Conservation (phyloP, 2,888 invertebrate genomes). For the Callyntrura guangdongensis region DNA sequence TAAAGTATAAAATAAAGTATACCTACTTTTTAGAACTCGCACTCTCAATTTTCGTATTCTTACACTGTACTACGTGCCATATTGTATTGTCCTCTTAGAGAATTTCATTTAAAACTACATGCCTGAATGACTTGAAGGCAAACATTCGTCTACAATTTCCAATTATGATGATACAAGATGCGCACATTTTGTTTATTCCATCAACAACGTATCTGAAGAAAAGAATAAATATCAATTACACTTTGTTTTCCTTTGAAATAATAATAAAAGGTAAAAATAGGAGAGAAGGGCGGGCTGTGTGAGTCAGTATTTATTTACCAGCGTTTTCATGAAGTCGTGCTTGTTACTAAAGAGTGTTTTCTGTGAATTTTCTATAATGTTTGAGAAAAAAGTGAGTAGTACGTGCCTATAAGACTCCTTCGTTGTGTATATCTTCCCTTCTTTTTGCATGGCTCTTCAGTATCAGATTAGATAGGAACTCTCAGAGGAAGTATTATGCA, state of each 20-base stretch:
- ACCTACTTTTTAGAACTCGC: neutral
- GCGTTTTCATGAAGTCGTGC: neutral
- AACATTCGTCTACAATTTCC: neutral
- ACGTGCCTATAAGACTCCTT: neutral
- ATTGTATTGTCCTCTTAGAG: neutral
- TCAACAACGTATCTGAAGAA: neutral
- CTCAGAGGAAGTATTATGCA: slow-evolving; percentile 14
- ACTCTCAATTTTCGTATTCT: neutral
- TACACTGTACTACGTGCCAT: neutral
- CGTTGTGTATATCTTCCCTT: neutral
- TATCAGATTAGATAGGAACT: neutral
- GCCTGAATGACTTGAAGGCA: slow-evolving; percentile 34
- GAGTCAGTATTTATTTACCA: slow-evolving; percentile 18
- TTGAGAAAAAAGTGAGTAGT: neutral
- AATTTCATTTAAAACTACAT: neutral
- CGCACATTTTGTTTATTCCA: slow-evolving; percentile 23
- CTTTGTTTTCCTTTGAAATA: slow-evolving; percentile 18
- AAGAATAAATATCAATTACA: slow-evolving; percentile 50
- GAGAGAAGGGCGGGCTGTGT: neutral
- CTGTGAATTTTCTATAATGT: neutral
- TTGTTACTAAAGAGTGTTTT: slow-evolving; percentile 21
- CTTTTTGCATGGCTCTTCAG: neutral
- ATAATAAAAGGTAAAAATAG: slow-evolving; percentile 24
- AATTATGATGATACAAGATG: slow-evolving; percentile 7
- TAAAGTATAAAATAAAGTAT: slow-evolving; percentile 12